A percentile compares a stretch with the other conserved stretches of the same genome.
Evolutionary conservation across 2,888 invertebrate species (phyloP).

Genomic region (Noctuana brunneofusca): DNA sequence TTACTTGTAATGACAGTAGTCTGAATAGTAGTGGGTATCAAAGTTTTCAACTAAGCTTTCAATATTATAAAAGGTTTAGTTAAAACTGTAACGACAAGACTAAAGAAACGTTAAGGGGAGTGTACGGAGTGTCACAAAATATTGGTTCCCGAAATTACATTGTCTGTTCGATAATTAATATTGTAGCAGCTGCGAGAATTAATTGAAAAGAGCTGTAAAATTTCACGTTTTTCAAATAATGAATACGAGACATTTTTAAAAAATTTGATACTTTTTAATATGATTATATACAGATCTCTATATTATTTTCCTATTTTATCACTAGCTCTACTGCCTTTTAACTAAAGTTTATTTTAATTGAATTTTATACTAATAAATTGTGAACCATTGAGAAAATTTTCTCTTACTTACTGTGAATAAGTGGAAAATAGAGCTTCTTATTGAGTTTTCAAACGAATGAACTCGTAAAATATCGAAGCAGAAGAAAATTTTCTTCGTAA

Average conservation of each 20-base stretch:
- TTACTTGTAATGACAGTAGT: too few relatives aligned
- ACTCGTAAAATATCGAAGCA: conserved; percentile 6
- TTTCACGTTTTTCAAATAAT: not conserved
- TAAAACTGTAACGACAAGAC: not conserved
- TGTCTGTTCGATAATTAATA: conserved; percentile 5
- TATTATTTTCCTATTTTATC: too few relatives aligned
- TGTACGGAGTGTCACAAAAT: not conserved
- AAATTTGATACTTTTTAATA: not conserved
- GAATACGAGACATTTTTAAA: not conserved
- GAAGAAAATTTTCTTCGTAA: not conserved
- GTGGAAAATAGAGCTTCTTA: conserved; percentile 6
- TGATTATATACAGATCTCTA: not conserved
- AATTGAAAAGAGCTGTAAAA: conserved; percentile 5
- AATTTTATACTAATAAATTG: not conserved
- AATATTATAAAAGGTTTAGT: not conserved
- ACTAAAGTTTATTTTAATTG: too few relatives aligned
- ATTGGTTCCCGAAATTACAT: not conserved
- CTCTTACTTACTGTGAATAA: not conserved
- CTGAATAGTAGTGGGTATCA: too few relatives aligned
- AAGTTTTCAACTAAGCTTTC: too few relatives aligned
- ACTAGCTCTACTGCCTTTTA: too few relatives aligned
- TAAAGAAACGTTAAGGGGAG: not conserved
- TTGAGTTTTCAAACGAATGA: conserved; percentile 8
- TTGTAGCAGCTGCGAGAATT: conserved; percentile 12
- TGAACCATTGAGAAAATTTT: not conserved